A percentile compares a stretch with the other conserved stretches of the same genome.
Evolutionary conservation across 2,888 invertebrate genomes (phyloP).

Genomic region (Tortricodes alternella): DNA sequence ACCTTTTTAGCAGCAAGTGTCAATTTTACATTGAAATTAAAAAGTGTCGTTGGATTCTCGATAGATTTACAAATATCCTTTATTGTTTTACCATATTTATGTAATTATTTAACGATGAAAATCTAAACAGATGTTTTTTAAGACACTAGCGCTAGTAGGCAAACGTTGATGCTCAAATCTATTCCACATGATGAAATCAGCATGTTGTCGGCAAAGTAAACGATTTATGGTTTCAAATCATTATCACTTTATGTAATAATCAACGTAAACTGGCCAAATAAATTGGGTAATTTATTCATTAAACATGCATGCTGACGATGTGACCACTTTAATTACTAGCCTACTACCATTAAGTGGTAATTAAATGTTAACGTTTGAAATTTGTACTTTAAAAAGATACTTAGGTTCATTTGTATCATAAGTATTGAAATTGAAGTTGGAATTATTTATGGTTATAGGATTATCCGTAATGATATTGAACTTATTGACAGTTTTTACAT

Average conservation of each 20-base stretch:
- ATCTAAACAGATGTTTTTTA: no score
- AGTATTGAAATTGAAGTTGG: not conserved
- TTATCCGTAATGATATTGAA: conserved; percentile 2
- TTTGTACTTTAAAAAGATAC: not conserved
- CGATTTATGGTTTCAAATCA: not conserved
- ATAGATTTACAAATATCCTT: no score
- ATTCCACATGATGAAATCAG: not conserved
- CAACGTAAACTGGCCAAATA: conserved; percentile 15
- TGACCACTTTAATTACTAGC: conserved; percentile 52
- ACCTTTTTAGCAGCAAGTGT: no score
- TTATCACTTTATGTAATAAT: not conserved
- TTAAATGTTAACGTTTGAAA: conserved; percentile 62
- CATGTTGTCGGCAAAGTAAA: not conserved
- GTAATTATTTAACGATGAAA: not conserved
- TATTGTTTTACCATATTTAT: no score
- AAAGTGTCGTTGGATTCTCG: no score
- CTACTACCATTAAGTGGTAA: conserved; percentile 56
- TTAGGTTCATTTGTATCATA: not conserved
- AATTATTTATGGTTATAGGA: conserved; percentile 18
- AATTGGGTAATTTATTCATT: conserved; percentile 27
- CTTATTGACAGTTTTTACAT: not conserved
- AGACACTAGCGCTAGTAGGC: not conserved
- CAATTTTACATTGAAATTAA: no score
- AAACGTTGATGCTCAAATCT: no score
- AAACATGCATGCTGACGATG: conserved; percentile 34